A percentile compares a stretch with the other conserved stretches of the same genome.
These are phyloP conservation scores for Pristionchus mayeri DNA, from an alignment of 2,888 invertebrate genomes.

Conservation along the genomic window DNA sequence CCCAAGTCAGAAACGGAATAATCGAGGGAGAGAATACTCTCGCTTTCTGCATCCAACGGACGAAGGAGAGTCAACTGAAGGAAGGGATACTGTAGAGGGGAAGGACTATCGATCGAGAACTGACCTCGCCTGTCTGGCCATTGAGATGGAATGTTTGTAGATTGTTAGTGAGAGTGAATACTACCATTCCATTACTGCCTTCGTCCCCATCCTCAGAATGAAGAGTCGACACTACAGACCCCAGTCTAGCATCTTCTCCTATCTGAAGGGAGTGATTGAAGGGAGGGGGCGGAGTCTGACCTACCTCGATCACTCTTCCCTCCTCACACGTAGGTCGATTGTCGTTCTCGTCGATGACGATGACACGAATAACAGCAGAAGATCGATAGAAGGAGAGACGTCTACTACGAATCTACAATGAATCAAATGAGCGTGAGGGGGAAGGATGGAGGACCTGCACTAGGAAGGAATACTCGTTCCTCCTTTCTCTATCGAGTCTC, in stretches of 20 bases:
- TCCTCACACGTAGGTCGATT: constrained; percentile 34
- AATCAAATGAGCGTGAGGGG: not conserved
- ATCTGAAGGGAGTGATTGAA: not conserved
- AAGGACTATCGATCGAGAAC: not conserved
- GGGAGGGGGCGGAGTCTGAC: not conserved
- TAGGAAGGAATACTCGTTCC: not conserved
- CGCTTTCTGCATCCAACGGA: constrained; percentile 10
- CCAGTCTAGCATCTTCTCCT: not conserved
- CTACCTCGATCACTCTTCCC: constrained; percentile 1
- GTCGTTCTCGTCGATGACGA: constrained; percentile 40
- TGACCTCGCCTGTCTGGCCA: constrained; percentile 16
- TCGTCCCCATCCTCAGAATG: constrained; percentile 22
- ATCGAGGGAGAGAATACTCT: not conserved
- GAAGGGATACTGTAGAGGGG: not conserved
- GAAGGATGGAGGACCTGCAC: not conserved
- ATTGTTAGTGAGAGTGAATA: not conserved
- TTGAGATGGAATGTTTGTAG: constrained; percentile 30
- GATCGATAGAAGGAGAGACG: not conserved
- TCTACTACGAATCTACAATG: not conserved
- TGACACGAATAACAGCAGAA: not conserved
- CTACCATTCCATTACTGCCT: constrained; percentile 34
- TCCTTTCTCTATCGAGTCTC: constrained; percentile 40
- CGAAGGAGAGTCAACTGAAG: constrained; percentile 26
- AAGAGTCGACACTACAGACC: constrained; percentile 14
- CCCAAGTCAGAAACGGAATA: constrained; percentile 31